Evolutionary conservation across 2,888 invertebrate genomes (phyloP).

Genomic region (Lasioglossum figueresi): DNA sequence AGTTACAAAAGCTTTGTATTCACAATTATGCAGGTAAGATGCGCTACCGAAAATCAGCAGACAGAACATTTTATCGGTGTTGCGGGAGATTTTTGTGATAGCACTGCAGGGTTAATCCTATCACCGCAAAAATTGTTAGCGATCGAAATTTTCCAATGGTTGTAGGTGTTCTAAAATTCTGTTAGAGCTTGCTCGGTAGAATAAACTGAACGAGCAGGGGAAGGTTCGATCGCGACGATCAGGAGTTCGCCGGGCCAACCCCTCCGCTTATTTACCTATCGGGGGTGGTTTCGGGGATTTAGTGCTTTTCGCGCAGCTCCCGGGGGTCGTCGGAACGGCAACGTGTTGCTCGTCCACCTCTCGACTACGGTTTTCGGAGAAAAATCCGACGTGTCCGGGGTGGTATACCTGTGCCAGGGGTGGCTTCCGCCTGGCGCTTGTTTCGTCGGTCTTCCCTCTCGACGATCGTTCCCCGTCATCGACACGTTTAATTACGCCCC

Average conservation of each 20-base stretch:
- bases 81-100: background rate
- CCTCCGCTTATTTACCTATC: conserved; percentile 50
- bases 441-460: conserved; percentile 20
- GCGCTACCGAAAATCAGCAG: background rate
- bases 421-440: conserved; percentile 26
- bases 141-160: background rate
- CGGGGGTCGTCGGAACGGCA: conserved; percentile 53
- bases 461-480: conserved; percentile 51
- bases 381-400: conserved; percentile 54
- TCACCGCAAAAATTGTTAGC: background rate
- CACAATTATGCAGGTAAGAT: too few species aligned
- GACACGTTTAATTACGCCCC: conserved; percentile 69
- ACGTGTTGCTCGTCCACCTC: conserved; percentile 61
- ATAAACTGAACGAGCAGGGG: background rate
- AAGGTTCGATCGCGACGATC: conserved; percentile 34
- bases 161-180: background rate
- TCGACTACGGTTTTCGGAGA: conserved; percentile 58
- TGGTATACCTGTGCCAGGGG: conserved; percentile 27
- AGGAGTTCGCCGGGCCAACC: background rate
- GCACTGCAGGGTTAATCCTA: background rate
- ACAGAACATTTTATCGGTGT: background rate
- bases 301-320: conserved; percentile 43
- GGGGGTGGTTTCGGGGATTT: conserved; percentile 40
- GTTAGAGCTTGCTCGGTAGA: background rate
- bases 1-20: too few species aligned